Evolutionary conservation across 2,888 invertebrate species (phyloP), one percentile per base, ranked within the genome.

Genomic region (Pheosia tremula): DNA sequence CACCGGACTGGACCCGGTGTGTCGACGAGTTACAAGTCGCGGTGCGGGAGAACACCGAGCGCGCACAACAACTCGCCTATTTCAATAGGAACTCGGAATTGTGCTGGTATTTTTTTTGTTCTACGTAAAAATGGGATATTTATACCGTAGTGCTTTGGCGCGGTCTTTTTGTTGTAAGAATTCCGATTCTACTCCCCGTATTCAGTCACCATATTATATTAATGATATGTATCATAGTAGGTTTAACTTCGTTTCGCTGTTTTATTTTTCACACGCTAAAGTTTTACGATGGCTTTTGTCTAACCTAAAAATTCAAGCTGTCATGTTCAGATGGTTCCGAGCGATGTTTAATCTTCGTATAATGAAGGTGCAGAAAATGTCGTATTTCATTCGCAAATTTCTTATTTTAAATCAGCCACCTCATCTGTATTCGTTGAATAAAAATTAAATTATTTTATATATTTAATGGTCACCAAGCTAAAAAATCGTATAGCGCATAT

Each of bases 11-110:
- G 93, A 80, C 88, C 5, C 72, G 72, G 5, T 93, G 93, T 64
- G 88, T 89, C 9, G 83, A 88, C 65, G 87, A 90, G 68, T 73
- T 93, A 55, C 89, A 91, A 50, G 73, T 78, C 0, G 89, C 89
- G 0, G 88, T 85, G 0, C 74, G 83, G 1, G 91, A 91, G 62
- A 91, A 89, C 57, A 79, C 82, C n/a, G 89, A 89, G 41, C 85
- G 86, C 3, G 84, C 88, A 3, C 88, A 90, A 56, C 88, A 87
- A 49, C 84, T 90, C 41, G 84, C 85, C 2, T 91, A 89, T 76
- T 88, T 89, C 80, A 89, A 90, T 61, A 86, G 83, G 67, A 90
- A 90, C 64, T 80, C 83, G 0, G 90, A 93, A 66, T 68, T 91
- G 43, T 93, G 93, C 83, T 93, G 92, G 91, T 92, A 83, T 9